These are phyloP conservation scores for Paramormyrops hopkinsi DNA, from an alignment of 2,797 vertebrate species.

Conservation along the genomic window DNA sequence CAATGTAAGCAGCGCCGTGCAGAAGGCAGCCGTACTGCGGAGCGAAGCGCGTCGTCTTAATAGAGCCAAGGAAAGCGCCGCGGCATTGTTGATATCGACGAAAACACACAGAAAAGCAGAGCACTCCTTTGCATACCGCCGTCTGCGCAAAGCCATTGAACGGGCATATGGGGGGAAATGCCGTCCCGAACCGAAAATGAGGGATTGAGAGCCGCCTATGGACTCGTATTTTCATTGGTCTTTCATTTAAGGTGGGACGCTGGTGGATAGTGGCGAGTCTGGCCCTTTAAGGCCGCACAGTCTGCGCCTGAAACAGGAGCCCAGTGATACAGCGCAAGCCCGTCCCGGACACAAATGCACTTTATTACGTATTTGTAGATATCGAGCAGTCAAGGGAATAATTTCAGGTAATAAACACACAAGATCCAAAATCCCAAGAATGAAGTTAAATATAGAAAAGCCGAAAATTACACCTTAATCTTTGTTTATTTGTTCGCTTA, in stretches of 20 bases:
- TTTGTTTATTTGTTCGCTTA: not conserved
- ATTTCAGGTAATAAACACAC: not conserved
- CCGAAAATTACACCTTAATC: not conserved
- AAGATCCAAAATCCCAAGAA: not conserved
- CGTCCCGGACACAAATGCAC: not conserved
- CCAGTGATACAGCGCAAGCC: not conserved
- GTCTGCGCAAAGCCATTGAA: constrained; percentile 21
- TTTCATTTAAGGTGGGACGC: not conserved
- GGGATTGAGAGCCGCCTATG: not conserved
- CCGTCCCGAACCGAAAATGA: not conserved
- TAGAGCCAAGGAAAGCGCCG: not conserved
- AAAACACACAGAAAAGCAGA: not conserved
- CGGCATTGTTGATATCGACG: not conserved
- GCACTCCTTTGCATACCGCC: not conserved
- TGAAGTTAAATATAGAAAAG: not conserved
- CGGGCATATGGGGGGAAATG: not conserved
- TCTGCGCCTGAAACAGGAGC: not conserved
- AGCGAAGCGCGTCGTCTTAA: not conserved
- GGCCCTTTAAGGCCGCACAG: not conserved
- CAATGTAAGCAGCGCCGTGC: not conserved
- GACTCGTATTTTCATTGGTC: constrained; percentile 4
- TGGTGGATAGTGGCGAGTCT: not conserved
- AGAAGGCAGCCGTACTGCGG: not conserved
- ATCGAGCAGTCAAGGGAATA: not conserved
- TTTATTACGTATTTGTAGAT: not conserved